Evolutionary conservation across 2,888 invertebrate species (phyloP).

Genomic region (Agrotis ipsilon): DNA sequence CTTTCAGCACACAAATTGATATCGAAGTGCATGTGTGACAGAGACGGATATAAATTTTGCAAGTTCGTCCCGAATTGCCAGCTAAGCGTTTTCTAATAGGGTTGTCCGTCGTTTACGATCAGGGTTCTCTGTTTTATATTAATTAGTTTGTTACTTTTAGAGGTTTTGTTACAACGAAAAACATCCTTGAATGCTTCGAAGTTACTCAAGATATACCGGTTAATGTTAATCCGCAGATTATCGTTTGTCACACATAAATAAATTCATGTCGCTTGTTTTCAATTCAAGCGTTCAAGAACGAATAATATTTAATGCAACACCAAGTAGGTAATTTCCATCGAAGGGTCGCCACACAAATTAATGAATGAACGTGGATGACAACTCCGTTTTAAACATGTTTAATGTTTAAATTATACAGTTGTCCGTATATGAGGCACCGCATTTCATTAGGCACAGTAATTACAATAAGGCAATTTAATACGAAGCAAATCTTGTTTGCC

Average conservation of each 20-base stretch:
- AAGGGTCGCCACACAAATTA: conserved; percentile 37
- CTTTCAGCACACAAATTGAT: conserved; percentile 77
- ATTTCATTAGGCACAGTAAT: conserved; percentile 76
- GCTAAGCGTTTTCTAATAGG: conserved; percentile 76
- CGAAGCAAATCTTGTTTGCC: conserved; percentile 76
- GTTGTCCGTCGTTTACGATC: conserved; percentile 69
- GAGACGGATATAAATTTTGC: conserved; percentile 81
- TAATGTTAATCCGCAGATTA: conserved; percentile 21
- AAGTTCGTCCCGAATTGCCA: conserved; percentile 67
- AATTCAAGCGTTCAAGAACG: conserved; percentile 12
- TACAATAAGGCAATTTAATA: conserved; percentile 80
- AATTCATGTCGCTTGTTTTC: conserved; percentile 20
- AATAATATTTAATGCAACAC: conserved; percentile 22
- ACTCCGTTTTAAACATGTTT: conserved; percentile 59
- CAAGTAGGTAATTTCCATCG: conserved; percentile 34
- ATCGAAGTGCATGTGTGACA: conserved; percentile 74
- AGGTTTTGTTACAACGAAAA: neutral
- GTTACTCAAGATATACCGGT: neutral
- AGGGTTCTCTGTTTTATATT: conserved; percentile 17
- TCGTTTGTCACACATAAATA: conserved; percentile 8
- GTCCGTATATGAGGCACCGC: conserved; percentile 60
- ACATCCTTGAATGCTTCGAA: neutral
- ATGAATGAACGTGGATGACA: conserved; percentile 55
- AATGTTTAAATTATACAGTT: conserved; percentile 56
- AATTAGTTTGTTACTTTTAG: conserved; percentile 11